These are phyloP conservation scores for Parazoanthus atlanticus DNA, from an alignment of 92 coral and sea anemone genomes.

Conservation along the genomic window DNA sequence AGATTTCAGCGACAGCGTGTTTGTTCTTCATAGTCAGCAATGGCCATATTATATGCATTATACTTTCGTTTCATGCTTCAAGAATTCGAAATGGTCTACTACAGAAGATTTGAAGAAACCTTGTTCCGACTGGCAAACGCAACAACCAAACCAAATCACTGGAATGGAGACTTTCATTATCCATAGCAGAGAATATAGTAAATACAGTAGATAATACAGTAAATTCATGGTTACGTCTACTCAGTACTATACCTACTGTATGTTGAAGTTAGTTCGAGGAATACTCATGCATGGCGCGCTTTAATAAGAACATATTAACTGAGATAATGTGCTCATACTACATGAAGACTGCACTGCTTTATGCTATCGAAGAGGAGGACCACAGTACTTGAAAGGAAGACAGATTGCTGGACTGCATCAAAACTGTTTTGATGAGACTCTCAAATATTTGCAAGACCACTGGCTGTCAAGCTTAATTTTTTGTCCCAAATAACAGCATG, in stretches of 20 bases:
- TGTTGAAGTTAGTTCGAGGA: slow-evolving; percentile 18
- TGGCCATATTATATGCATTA: slow-evolving; percentile 41
- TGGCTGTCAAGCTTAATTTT: slow-evolving; percentile 36
- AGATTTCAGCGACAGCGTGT: slow-evolving; percentile 39
- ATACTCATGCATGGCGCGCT: no score
- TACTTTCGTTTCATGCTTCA: background rate
- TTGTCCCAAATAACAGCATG: slow-evolving; percentile 49
- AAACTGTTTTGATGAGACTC: slow-evolving; percentile 3
- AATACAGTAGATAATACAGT: no score
- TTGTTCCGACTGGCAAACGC: slow-evolving; percentile 39
- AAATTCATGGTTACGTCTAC: background rate
- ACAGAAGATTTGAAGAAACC: background rate
- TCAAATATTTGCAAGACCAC: slow-evolving; percentile 3
- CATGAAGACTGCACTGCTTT: slow-evolving; percentile 38
- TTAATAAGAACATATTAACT: no score
- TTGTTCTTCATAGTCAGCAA: slow-evolving; percentile 4
- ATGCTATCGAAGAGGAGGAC: slow-evolving; percentile 41
- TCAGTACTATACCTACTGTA: slow-evolving; percentile 22
- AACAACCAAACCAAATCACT: slow-evolving; percentile 10
- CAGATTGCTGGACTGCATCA: slow-evolving; percentile 1
- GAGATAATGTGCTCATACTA: slow-evolving; percentile 34
- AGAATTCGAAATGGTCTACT: slow-evolving; percentile 31
- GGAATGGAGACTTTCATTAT: slow-evolving; percentile 52
- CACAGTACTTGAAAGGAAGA: slow-evolving; percentile 15
- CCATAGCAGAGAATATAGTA: slow-evolving; percentile 26